Conservation (phyloP, 2,888 invertebrate species). For the Tolmerus cingulatus region DNA sequence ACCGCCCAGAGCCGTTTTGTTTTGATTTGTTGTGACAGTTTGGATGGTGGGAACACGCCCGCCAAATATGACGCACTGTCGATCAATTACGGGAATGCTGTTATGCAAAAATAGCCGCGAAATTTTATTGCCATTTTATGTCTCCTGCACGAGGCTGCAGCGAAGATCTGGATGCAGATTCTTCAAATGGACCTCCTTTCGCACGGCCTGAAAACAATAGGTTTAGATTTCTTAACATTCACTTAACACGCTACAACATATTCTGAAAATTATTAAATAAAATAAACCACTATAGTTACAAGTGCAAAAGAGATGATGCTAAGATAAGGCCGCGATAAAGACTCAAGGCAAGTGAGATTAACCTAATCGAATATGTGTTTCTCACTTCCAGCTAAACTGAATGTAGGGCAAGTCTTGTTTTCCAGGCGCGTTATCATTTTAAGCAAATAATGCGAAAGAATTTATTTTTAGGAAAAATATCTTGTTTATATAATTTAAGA, state of each 20-base stretch:
- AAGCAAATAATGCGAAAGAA: not conserved
- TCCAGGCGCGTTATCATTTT: not conserved
- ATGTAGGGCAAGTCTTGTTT: not conserved
- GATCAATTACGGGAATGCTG: constrained; percentile 54
- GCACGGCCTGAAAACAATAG: not conserved
- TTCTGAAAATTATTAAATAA: not conserved
- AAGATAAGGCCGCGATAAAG: not conserved
- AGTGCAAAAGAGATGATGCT: not conserved
- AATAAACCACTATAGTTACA: not conserved
- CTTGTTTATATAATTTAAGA: not conserved
- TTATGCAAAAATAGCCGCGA: constrained; percentile 62
- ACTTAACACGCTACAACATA: not conserved
- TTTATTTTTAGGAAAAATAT: not conserved
- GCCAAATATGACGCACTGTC: not conserved
- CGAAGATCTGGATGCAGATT: not conserved
- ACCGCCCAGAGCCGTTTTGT: constrained; percentile 50
- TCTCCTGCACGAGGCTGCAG: constrained; percentile 50
- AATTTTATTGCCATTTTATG: constrained; percentile 62
- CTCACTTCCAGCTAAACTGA: not conserved
- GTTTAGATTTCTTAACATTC: not conserved
- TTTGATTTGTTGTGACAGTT: constrained; percentile 64
- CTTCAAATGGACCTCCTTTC: not conserved
- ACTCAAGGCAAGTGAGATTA: not conserved
- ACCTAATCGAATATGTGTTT: not conserved
- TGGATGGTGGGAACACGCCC: constrained; percentile 54